A percentile compares a stretch with the other conserved stretches of the same genome.
Evolutionary conservation across 2,797 vertebrate species (phyloP).

Genomic region (Sebastes baramenuke): DNA sequence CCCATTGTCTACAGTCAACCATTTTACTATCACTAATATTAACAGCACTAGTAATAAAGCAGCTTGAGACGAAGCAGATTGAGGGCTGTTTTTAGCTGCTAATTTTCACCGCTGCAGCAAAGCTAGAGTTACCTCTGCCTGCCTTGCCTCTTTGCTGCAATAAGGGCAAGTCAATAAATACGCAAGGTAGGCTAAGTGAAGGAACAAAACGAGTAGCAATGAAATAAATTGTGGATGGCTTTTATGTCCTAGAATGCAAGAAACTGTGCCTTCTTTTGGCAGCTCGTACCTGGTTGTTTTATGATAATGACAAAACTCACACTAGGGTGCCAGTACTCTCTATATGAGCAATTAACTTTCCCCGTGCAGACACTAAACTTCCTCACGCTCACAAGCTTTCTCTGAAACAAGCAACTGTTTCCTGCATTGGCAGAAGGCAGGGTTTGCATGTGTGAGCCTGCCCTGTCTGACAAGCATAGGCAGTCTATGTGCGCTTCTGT

Average conservation of each 20-base stretch:
- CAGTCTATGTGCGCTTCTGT: not conserved
- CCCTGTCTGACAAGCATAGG: not conserved
- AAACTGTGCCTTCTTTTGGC: not conserved
- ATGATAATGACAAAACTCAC: not conserved
- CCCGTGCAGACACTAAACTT: conserved; percentile 2
- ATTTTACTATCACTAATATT: not conserved
- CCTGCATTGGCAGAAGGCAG: not conserved
- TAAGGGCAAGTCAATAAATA: not conserved
- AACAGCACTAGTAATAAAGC: not conserved
- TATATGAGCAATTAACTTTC: not conserved
- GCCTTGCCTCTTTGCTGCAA: not conserved
- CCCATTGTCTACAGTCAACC: not conserved
- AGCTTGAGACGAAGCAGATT: not conserved
- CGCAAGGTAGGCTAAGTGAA: not conserved
- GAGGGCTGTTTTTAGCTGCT: not conserved
- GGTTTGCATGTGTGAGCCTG: conserved; percentile 26
- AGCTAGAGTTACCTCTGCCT: not conserved
- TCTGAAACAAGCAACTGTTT: conserved; percentile 3
- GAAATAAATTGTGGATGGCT: not conserved
- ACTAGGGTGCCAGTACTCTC: not conserved
- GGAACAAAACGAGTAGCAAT: not conserved
- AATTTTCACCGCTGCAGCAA: not conserved
- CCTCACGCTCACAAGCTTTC: not conserved
- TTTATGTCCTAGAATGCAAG: not conserved
- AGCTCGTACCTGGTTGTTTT: not conserved